Base-by-base conservation (phyloP, 2,113 vertebrate species). In the Sphaerodactylus townsendi region DNA sequence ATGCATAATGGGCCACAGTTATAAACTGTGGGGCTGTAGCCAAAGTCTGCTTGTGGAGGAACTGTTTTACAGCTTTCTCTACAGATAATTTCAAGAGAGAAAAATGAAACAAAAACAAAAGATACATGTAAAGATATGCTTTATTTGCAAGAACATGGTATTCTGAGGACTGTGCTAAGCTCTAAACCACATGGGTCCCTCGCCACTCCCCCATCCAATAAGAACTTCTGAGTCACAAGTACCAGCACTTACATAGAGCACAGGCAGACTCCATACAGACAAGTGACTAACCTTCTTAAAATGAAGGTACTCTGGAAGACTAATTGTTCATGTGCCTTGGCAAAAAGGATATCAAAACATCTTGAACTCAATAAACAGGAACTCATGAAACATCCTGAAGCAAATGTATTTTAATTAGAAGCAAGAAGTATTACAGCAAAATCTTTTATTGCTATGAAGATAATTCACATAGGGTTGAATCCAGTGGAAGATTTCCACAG, bases 371-470 rank as follows among this genome's bases (percentile, higher is more conserved):
- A 88, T 91, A 89, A 91, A 88, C 88, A 93, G 69, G 14, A 89
- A 87, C 89, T 76, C 85, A 89, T 74, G 88, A 89, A 93, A 93
- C 91, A 91, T 86, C 77, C 88, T 44, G 91, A 91, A 92, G 91
- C 87, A 93, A 91, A 93, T 93, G 92, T 74, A 72, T 62, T 70
- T 46, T 23, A 11, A 41, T 79, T 65, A 17, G 69, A 82, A 88
- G 59, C 71, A 48, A 92, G 85, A 85, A 84, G 62, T 80, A 68
- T 86, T 84, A 53, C 86, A 80, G 76, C 25, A 92, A 65, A 62
- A 85, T 78, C 73, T 87, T 86, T 80, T 89, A 89, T n/a, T 21
- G 84, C 87, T 93, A 71, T 76, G 81, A 62, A 86, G 69, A 79
- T 64, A 88, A 86, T 33, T 81, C 30, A 46, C 28, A 41, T 56